These are phyloP conservation scores for Epistrophe eligans DNA, from an alignment of 2,888 invertebrate genomes.

Conservation along the genomic window DNA sequence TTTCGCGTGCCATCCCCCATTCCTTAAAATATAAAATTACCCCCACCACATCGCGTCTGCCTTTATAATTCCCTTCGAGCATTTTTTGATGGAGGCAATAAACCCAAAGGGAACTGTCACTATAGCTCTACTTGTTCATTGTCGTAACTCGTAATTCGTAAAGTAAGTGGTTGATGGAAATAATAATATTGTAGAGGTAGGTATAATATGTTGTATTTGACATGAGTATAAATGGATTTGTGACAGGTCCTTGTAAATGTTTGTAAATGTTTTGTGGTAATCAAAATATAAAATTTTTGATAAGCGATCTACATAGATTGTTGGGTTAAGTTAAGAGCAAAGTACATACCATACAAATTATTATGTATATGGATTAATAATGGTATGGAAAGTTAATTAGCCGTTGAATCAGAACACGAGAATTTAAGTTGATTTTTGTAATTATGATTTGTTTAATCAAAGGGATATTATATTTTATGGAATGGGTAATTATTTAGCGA, in stretches of 20 bases:
- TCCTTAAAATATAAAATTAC: background rate
- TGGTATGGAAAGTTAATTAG: background rate
- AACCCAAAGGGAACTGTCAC: constrained; percentile 30
- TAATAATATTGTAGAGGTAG: constrained; percentile 42
- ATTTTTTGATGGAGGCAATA: background rate
- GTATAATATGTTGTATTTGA: background rate
- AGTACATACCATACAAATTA: no score
- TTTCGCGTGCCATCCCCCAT: constrained; percentile 34
- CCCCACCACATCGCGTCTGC: background rate
- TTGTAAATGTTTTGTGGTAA: constrained; percentile 52
- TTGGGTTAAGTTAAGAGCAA: background rate
- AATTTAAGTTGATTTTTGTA: background rate
- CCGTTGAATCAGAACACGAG: background rate
- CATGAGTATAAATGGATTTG: constrained; percentile 56
- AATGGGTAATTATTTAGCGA: background rate
- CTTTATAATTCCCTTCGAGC: constrained; percentile 3
- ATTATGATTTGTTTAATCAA: background rate
- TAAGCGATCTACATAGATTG: constrained; percentile 55
- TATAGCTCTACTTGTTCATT: constrained; percentile 42
- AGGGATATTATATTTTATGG: background rate
- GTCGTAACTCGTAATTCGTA: background rate
- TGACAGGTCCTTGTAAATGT: constrained; percentile 56
- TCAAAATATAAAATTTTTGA: constrained; percentile 59
- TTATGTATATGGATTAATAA: background rate
- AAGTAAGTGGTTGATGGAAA: constrained; percentile 56